These are phyloP conservation scores for Harpagifer antarcticus DNA, from an alignment of 2,797 vertebrate genomes.

Conservation along the genomic window DNA sequence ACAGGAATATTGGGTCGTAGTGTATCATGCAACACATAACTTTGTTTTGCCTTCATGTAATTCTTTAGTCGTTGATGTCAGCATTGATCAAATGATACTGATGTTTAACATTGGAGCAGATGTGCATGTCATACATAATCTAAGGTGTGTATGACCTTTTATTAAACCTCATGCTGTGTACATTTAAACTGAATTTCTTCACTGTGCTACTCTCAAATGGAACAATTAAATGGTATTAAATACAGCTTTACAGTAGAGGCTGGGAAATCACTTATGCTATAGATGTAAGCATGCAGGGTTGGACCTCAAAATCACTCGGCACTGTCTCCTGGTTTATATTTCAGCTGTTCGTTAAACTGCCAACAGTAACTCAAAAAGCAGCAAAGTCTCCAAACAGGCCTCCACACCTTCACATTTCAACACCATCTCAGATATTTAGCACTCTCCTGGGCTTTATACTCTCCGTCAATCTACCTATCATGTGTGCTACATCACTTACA, in stretches of 20 bases:
- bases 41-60: conserved; percentile 40
- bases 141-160: conserved; percentile 30
- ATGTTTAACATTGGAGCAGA: conserved; percentile 26
- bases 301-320: conserved; percentile 69
- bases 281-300: conserved; percentile 50
- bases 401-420: conserved; percentile 75
- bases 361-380: conserved; percentile 79
- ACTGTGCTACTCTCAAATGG: conserved; percentile 24
- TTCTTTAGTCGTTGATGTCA: conserved; percentile 21
- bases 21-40: conserved; percentile 59
- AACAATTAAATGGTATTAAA: conserved; percentile 39
- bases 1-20: conserved; percentile 34
- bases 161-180: conserved; percentile 6
- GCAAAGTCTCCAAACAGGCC: conserved; percentile 57
- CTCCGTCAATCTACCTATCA: conserved; percentile 69
- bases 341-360: conserved; percentile 80
- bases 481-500: conserved; percentile 68
- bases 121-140: conserved; percentile 20
- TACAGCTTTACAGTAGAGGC: conserved; percentile 27
- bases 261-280: conserved; percentile 64
- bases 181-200: conserved; percentile 22
- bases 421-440: conserved; percentile 68
- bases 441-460: conserved; percentile 62
- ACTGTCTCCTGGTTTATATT: conserved; percentile 76
- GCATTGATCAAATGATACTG: conserved; percentile 37